A percentile compares a stretch with the other conserved stretches of the same genome.
phyloP scores from a whole-genome alignment of 1,140 invertebrate species.

The Vollenhovia emeryi region DNA sequence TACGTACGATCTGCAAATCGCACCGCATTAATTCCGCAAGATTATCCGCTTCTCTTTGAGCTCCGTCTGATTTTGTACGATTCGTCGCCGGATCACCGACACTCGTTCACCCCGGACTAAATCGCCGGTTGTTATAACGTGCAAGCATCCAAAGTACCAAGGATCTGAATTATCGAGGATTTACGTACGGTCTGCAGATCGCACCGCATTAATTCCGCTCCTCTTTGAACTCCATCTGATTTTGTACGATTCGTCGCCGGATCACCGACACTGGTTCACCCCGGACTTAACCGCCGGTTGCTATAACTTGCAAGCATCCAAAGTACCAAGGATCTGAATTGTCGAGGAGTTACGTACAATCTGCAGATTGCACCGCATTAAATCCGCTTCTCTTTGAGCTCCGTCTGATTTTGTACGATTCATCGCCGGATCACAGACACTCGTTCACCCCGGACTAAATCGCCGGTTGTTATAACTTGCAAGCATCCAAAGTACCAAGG shows the following conservation, averaged over 20 bases:
- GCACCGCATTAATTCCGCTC: background rate
- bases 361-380: background rate
- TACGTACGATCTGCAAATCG: conserved; percentile 8
- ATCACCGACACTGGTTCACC: background rate
- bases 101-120: background rate
- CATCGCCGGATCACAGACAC: background rate
- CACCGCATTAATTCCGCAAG: background rate
- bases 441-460: background rate
- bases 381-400: background rate
- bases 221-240: background rate
- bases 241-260: background rate
- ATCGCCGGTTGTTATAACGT: no score
- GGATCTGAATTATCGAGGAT: no score
- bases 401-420: background rate
- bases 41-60: background rate
- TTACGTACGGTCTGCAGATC: conserved; percentile 10
- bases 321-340: no score
- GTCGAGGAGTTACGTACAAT: background rate
- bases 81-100: background rate
- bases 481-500: no score
- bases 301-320: no score
- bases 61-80: background rate
- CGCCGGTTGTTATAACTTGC: background rate
- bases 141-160: no score
- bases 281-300: no score